Evolutionary conservation across 2,113 vertebrate genomes (phyloP), one percentile per base, ranked within the genome.

Genomic region (Colistium nudipinnis): DNA sequence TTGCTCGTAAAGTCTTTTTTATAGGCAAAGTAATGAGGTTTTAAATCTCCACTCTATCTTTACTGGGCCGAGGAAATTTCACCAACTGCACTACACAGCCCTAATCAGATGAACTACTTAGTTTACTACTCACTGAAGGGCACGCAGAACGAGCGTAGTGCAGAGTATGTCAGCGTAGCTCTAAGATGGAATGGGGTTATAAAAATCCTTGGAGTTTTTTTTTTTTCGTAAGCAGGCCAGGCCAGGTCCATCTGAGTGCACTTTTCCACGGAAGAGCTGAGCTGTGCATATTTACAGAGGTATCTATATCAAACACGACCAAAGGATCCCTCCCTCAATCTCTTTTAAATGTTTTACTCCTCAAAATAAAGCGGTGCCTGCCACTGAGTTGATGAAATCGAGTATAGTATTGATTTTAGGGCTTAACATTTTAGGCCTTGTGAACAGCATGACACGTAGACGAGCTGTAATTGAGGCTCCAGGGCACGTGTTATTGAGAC

Each of bases 1-100:
- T 86, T 84, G 76, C 81, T 74, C 70, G 9, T 89, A 87, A 88
- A 88, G 53, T 68, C 53, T 41, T 49, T n/a, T 89, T 82, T 88
- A 88, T 72, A 64, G 77, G 57, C 38, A 44, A 78, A 48, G 69
- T 86, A 89, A 87, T 71, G 33, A 81, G 67, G 79, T 83, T 86
- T 80, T 83, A 86, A 84, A 76, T 71, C 71, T 80, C 51, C 45
- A 44, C 57, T 83, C 61, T 45, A 62, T 83, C 65, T 83, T 82
- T 79, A 71, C 56, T 33, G 41, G 63, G 69, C 74, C 41, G 43
- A 12, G 51, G 74, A 69, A 56, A 53, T 72, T 84, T 82, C 60
- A 68, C 76, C 59, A 51, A 80, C 81, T 74, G 24, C 48, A 43
- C 74, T 51, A 27, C 24, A 16, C 44, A 28, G 53, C 28, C 31